These are phyloP conservation scores for Nipponacmea schrenckii DNA, from an alignment of 2,888 invertebrate genomes.

Conservation along the genomic window DNA sequence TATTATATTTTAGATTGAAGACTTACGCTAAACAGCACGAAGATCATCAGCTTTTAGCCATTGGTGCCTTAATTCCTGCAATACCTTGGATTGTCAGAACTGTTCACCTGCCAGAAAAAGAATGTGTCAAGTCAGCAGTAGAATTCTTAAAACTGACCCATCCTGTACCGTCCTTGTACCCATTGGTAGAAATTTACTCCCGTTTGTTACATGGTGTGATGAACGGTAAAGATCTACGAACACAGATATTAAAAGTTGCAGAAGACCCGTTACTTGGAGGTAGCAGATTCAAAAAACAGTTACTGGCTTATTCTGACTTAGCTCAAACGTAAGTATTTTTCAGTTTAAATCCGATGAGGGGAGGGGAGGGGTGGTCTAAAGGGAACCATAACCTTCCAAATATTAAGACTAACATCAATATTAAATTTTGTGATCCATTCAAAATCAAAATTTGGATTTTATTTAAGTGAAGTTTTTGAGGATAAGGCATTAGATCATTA, in stretches of 20 bases:
- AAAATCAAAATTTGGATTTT: too few relatives aligned
- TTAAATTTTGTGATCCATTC: too few relatives aligned
- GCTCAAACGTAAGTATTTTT: constrained; percentile 37
- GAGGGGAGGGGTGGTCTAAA: too few relatives aligned
- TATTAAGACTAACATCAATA: too few relatives aligned
- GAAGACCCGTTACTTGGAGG: constrained; percentile 49
- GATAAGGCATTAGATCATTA: too few relatives aligned
- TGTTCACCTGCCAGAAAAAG: constrained; percentile 49
- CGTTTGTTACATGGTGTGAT: constrained; percentile 53
- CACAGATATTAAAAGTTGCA: constrained; percentile 41
- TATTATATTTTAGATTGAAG: not conserved
- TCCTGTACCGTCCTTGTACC: constrained; percentile 47
- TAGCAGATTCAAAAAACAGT: constrained; percentile 39
- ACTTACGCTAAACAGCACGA: constrained; percentile 21
- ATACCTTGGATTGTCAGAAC: constrained; percentile 59
- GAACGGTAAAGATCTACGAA: constrained; percentile 48
- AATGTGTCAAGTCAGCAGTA: constrained; percentile 48
- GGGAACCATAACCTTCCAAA: too few relatives aligned
- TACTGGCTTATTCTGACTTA: constrained; percentile 38
- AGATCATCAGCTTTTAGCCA: constrained; percentile 53
- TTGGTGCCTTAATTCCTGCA: constrained; percentile 51
- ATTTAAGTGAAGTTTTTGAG: too few relatives aligned
- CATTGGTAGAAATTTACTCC: constrained; percentile 53
- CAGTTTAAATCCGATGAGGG: too few relatives aligned
- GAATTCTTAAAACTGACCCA: constrained; percentile 58